phyloP scores from a whole-genome alignment of 92 coral and sea anemone species.

The Umimayanthus chanpuru region DNA sequence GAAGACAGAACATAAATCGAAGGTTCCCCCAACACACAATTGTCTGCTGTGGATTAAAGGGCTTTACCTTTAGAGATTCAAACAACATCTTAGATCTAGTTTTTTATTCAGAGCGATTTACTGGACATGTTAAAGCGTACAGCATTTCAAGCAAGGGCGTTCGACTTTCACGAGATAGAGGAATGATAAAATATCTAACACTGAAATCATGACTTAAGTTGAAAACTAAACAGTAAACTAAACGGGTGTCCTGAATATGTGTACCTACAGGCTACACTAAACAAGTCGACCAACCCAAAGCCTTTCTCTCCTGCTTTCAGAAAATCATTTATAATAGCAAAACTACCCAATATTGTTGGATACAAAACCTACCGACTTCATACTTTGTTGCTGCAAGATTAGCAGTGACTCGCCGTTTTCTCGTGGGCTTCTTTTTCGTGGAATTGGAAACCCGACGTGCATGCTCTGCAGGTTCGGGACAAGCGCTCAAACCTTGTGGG shows the following conservation, averaged over 20 bases:
- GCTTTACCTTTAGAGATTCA: too few species aligned
- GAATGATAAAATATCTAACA: background rate
- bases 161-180: background rate
- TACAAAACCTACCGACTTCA: conserved; percentile 79
- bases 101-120: too few species aligned
- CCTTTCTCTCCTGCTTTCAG: background rate
- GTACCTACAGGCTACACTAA: too few species aligned
- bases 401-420: conserved; percentile 80
- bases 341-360: background rate
- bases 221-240: too few species aligned
- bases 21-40: background rate
- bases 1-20: background rate
- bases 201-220: too few species aligned
- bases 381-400: conserved; percentile 92
- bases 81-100: too few species aligned
- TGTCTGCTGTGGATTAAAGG: background rate
- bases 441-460: conserved; percentile 12
- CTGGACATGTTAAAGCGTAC: background rate
- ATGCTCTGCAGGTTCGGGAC: conserved; percentile 2
- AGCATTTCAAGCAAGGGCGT: background rate
- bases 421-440: conserved; percentile 53
- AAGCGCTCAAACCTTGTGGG: background rate
- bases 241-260: too few species aligned
- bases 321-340: background rate
- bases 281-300: background rate